Evolutionary conservation across 2,113 vertebrate species (phyloP).

Genomic region (Poecilia latipinna): DNA sequence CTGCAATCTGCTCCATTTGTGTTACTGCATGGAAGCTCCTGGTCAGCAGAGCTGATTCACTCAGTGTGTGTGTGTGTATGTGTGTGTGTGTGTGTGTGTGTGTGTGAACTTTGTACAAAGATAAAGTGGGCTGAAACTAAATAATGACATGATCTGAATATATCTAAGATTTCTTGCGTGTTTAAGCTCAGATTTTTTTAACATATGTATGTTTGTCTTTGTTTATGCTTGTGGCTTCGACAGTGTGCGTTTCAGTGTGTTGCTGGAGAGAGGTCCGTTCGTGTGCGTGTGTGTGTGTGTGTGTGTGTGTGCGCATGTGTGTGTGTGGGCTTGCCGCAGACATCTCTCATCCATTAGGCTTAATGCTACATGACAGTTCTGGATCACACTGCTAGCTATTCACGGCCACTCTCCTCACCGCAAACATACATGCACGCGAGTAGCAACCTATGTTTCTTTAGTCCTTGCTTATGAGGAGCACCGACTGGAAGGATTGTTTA

Average conservation of each 20-base stretch:
- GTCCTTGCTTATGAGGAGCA: not conserved
- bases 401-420: conserved; percentile 45
- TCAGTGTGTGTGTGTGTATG: not conserved
- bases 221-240: conserved; percentile 27
- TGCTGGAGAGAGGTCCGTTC: not conserved
- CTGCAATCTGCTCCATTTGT: conserved; percentile 27
- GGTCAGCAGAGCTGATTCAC: conserved; percentile 48
- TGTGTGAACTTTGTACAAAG: not conserved
- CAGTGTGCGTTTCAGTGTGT: not conserved
- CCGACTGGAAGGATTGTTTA: not conserved
- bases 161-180: not conserved
- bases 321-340: conserved; percentile 39
- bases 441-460: conserved; percentile 23
- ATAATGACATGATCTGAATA: not conserved
- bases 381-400: conserved; percentile 74
- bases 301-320: not conserved
- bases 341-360: conserved; percentile 55
- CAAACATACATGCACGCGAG: conserved; percentile 28
- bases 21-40: conserved; percentile 50
- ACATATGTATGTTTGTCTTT: not conserved
- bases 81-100: not conserved
- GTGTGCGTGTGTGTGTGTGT: not conserved
- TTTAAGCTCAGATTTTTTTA: conserved; percentile 13
- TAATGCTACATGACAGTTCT: conserved; percentile 80
- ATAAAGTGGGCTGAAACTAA: too few species aligned